Evolutionary conservation across 2,888 invertebrate species (phyloP).

Genomic region (Kuschelorhynchus macadamiae): DNA sequence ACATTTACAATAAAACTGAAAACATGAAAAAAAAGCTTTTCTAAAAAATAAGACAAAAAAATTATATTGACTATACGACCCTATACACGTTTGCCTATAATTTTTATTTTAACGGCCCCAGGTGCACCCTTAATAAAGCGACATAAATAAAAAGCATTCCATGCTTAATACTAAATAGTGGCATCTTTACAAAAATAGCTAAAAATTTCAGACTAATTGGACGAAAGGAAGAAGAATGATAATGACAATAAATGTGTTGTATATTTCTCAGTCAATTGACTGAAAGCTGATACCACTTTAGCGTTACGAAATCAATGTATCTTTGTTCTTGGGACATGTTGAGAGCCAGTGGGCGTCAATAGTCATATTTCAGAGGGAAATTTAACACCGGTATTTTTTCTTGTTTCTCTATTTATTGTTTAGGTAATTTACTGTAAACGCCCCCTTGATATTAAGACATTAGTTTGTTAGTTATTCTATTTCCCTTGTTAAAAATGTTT

Average conservation of each 20-base stretch:
- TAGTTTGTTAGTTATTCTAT: too few relatives aligned
- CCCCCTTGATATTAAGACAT: too few relatives aligned
- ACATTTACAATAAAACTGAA: too few relatives aligned
- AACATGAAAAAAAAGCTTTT: too few relatives aligned
- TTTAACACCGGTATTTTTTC: constrained; percentile 36
- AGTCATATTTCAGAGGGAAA: constrained; percentile 56
- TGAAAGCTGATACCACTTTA: constrained; percentile 48
- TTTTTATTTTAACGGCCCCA: too few relatives aligned
- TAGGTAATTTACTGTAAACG: constrained; percentile 34
- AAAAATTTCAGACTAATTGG: constrained; percentile 32
- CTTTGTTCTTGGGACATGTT: constrained; percentile 57
- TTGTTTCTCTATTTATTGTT: constrained; percentile 30
- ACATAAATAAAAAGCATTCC: too few relatives aligned
- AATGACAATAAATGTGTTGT: constrained; percentile 55
- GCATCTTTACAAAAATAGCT: constrained; percentile 62
- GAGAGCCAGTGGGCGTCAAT: constrained; percentile 58
- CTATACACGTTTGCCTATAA: too few relatives aligned
- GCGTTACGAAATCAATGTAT: constrained; percentile 57
- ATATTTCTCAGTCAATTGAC: constrained; percentile 55
- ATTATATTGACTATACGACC: too few relatives aligned
- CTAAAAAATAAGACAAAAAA: too few relatives aligned
- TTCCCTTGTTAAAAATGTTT: too few relatives aligned
- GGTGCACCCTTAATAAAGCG: too few relatives aligned
- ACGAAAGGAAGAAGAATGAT: constrained; percentile 50
- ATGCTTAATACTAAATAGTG: too few relatives aligned